phyloP scores from a whole-genome alignment of 2,888 invertebrate genomes.

The Cephonodes hylas region DNA sequence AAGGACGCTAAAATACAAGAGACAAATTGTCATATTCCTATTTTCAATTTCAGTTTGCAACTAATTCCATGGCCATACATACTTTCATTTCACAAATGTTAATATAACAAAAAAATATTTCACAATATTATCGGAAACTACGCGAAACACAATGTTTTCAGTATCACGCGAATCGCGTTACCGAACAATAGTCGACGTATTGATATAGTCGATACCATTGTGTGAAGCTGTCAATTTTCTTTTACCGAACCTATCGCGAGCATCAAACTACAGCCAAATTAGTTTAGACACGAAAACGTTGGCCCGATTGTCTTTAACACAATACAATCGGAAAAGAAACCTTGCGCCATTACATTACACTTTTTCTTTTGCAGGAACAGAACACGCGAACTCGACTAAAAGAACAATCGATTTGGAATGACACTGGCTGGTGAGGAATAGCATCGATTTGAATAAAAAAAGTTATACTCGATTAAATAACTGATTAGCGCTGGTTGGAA shows the following conservation, averaged over 20 bases:
- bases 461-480: conserved; percentile 23
- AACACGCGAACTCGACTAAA: conserved; percentile 57
- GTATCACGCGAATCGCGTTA: conserved; percentile 2
- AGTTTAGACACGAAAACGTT: conserved; percentile 77
- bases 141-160: conserved; percentile 6
- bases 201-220: conserved; percentile 29
- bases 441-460: conserved; percentile 6
- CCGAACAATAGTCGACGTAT: conserved; percentile 21
- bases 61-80: too few relatives aligned
- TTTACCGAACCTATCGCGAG: conserved; percentile 67
- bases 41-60: too few relatives aligned
- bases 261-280: conserved; percentile 72
- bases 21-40: too few relatives aligned
- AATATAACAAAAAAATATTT: neutral
- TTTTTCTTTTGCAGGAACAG: conserved; percentile 74
- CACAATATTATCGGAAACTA: conserved; percentile 15
- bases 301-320: conserved; percentile 66
- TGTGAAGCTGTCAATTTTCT: conserved; percentile 63
- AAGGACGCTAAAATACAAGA: too few relatives aligned
- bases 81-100: too few relatives aligned
- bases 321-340: conserved; percentile 72
- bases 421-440: conserved; percentile 12
- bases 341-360: conserved; percentile 56
- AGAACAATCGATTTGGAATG: conserved; percentile 51
- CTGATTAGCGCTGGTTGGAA: conserved; percentile 12